Conservation (phyloP, 2,888 invertebrate genomes). For the Drosophila prolongata region DNA sequence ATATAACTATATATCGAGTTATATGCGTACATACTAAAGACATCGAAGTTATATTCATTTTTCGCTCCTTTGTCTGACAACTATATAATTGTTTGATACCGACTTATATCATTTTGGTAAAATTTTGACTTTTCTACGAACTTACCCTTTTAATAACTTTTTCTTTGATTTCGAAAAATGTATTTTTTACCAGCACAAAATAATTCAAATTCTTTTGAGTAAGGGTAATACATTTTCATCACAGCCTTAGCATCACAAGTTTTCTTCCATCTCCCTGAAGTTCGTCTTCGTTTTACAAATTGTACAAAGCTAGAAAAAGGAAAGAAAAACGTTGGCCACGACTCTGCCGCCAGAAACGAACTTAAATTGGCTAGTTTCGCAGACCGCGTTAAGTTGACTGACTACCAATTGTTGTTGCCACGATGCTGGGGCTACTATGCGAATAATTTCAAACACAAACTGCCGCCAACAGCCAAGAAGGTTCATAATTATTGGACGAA, state of each 20-base stretch:
- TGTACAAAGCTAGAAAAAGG: slow-evolving; percentile 52
- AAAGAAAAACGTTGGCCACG: slow-evolving; percentile 65
- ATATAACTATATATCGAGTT: too few species aligned
- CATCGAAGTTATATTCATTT: too few species aligned
- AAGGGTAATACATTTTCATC: slow-evolving; percentile 18
- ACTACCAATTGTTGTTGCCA: slow-evolving; percentile 76
- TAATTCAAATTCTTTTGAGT: background rate
- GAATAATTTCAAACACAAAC: slow-evolving; percentile 77
- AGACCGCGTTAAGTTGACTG: slow-evolving; percentile 78
- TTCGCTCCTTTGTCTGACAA: too few species aligned
- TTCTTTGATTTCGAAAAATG: too few species aligned
- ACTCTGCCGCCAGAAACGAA: slow-evolving; percentile 52
- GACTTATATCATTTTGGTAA: too few species aligned
- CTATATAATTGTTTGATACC: too few species aligned
- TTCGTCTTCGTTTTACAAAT: slow-evolving; percentile 70
- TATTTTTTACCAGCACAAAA: too few species aligned
- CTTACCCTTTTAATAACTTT: too few species aligned
- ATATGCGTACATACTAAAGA: too few species aligned
- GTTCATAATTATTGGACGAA: slow-evolving; percentile 72
- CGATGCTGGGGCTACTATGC: slow-evolving; percentile 69
- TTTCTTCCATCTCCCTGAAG: slow-evolving; percentile 42
- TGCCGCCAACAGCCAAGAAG: slow-evolving; percentile 75
- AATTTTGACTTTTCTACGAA: too few species aligned
- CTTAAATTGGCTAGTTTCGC: slow-evolving; percentile 74
- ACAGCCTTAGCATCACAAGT: background rate